These are phyloP conservation scores for human DNA, from an alignment of 2,113 vertebrate genomes.

Conservation along the genomic window DNA sequence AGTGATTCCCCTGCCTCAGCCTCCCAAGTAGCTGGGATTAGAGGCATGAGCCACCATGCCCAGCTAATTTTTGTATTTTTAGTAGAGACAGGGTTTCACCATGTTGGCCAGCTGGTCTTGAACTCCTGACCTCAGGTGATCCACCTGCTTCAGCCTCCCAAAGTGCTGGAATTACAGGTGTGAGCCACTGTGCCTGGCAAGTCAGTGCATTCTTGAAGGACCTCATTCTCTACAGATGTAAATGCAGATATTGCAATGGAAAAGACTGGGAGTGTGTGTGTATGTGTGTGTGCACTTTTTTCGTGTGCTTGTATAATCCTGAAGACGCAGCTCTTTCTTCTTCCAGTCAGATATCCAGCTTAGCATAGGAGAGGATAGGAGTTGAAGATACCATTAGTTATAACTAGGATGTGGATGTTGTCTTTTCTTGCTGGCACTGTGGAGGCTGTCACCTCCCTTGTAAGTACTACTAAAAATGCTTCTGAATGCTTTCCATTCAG, in stretches of 20 bases:
- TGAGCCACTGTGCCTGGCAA: background rate
- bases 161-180: too few relatives aligned
- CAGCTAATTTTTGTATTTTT: too few relatives aligned
- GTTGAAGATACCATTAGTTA: background rate
- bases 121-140: too few relatives aligned
- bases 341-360: background rate
- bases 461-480: background rate
- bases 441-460: rapidly evolving
- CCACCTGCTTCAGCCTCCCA: too few relatives aligned
- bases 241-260: background rate
- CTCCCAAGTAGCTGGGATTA: too few relatives aligned
- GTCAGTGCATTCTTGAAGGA: background rate
- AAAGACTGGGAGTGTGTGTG: background rate
- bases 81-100: too few relatives aligned
- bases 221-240: background rate
- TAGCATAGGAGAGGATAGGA: background rate
- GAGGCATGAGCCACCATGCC: too few relatives aligned
- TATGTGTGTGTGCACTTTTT: rapidly evolving
- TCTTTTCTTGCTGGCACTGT: rapidly evolving
- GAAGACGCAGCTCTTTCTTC: background rate
- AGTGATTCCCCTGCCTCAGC: too few relatives aligned
- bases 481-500: background rate
- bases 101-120: too few relatives aligned
- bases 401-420: too few relatives aligned
- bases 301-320: background rate